phyloP scores from a whole-genome alignment of 2,888 invertebrate genomes.

The Caenorhabditis macrosperma region DNA sequence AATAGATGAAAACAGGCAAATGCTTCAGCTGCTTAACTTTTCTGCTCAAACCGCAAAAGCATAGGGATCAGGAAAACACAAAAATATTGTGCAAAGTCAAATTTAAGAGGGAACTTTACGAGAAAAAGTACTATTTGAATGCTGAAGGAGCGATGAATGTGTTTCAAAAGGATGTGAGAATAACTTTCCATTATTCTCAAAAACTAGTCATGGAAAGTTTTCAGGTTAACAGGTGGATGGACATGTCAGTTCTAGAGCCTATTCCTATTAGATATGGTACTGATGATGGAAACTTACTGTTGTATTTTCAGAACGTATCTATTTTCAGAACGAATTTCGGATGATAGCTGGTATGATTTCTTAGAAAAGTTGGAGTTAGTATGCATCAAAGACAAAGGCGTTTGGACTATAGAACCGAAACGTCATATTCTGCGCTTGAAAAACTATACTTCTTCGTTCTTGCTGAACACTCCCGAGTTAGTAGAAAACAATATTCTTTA shows the following conservation, averaged over 20 bases:
- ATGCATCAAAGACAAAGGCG: not conserved
- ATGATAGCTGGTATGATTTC: not conserved
- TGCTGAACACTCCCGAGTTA: not conserved
- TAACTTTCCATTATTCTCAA: too few relatives aligned
- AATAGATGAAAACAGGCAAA: not conserved
- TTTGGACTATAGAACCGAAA: not conserved
- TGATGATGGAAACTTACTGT: not conserved
- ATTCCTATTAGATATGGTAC: not conserved
- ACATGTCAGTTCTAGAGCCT: not conserved
- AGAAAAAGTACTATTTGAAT: not conserved
- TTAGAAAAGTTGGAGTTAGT: not conserved
- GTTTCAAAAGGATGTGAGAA: too few relatives aligned
- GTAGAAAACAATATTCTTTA: not conserved
- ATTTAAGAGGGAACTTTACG: not conserved
- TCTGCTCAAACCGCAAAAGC: not conserved
- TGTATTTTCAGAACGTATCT: not conserved
- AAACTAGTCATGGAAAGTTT: too few relatives aligned
- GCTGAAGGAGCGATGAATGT: too few relatives aligned
- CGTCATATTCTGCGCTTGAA: not conserved
- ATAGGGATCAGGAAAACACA: not conserved
- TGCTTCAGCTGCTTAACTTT: not conserved
- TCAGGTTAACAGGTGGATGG: too few relatives aligned
- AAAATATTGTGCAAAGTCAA: not conserved
- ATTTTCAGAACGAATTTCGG: not conserved
- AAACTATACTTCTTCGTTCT: not conserved